Evolutionary conservation across 2,888 invertebrate genomes (phyloP), one percentile per base, ranked within the genome.

Genomic region (Chrysina gloriosa): DNA sequence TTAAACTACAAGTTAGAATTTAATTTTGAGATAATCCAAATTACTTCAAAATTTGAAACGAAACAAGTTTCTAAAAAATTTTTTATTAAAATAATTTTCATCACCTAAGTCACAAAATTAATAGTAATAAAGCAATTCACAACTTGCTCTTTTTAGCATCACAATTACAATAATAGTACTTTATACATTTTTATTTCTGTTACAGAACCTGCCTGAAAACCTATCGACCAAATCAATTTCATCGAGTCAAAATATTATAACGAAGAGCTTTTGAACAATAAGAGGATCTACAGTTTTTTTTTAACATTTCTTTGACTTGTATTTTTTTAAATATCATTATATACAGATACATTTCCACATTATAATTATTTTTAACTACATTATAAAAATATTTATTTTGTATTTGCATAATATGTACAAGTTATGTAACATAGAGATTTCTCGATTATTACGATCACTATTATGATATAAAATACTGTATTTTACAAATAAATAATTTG

Each of bases 161-260:
- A 23, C 14, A 11, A 45, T 21, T 21, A 16, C 9, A 16, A 45
- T 21, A 52, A 11, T 9, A 42, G 23, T 27, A 36, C 7, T 9
- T 47, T 25, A 27, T 5, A 47, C 45, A 27, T 9, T 50, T 50
- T 42, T 23, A 52, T 63, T 63, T 45, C 42, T 65, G 31, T 77
- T 79, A 54, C 74, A 80, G 79, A 79, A 79, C 67, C 69, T 75
- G 31, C 77, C 75, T 48, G 78, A 79, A 29, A 76, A 71, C 52
- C 69, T 79, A 65, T 78, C 68, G 42, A 68, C 54, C 54, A 68
- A 68, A 45, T 68, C 80, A 54, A 80, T 80, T 70, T 78, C 82
- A 52, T 72, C 80, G 31, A 83, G 80, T 74, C 82, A 82, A 72
- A 82, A 81, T 72, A 83, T 83, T 66, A 83, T 83, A 69, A 82